Evolutionary conservation across 1,140 invertebrate species (phyloP).

Genomic region (Drosophila orena): DNA sequence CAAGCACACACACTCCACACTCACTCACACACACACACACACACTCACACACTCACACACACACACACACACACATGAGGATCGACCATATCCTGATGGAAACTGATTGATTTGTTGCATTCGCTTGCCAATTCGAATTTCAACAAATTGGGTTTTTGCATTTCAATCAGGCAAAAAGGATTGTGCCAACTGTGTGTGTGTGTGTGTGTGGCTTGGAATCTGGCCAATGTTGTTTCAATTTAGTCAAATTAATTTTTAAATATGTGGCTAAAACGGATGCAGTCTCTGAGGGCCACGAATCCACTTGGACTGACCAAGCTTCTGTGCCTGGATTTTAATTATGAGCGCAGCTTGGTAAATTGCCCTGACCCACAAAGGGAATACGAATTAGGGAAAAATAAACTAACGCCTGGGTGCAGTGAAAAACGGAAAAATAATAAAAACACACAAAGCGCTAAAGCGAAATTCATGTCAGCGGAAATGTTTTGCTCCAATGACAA

Average conservation of each 20-base stretch:
- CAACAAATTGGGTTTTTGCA: constrained; percentile 75
- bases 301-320: neutral
- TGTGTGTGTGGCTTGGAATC: constrained; percentile 24
- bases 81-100: constrained; percentile 17
- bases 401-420: neutral
- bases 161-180: constrained; percentile 80
- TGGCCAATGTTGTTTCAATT: constrained; percentile 54
- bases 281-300: neutral
- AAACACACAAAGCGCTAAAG: constrained; percentile 47
- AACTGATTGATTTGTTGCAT: constrained; percentile 72
- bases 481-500: constrained; percentile 65
- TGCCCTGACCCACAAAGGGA: constrained; percentile 36
- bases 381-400: constrained; percentile 33
- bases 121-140: constrained; percentile 65
- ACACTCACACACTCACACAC: neutral
- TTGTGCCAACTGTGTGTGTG: constrained; percentile 30
- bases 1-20: neutral
- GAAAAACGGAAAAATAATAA: constrained; percentile 17
- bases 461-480: constrained; percentile 62
- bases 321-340: constrained; percentile 19
- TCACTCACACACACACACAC: neutral
- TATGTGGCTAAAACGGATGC: constrained; percentile 12
- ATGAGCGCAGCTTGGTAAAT: constrained; percentile 28
- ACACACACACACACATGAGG: constrained; percentile 3
- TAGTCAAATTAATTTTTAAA: constrained; percentile 60